These are phyloP conservation scores for Drosophila oshimai DNA, from an alignment of 1,140 invertebrate species.

Conservation along the genomic window DNA sequence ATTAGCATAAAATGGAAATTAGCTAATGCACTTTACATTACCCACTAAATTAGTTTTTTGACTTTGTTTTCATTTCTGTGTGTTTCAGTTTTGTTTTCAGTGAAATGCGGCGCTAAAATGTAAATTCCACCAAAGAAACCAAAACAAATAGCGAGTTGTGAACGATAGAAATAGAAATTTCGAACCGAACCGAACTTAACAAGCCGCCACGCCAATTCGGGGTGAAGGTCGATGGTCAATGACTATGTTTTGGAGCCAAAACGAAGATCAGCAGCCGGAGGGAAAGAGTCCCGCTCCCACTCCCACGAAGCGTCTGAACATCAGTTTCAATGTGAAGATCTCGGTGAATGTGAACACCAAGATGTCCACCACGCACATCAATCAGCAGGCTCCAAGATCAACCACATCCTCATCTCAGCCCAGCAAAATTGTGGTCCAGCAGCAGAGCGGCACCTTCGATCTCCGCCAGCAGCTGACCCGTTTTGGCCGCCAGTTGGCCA, in stretches of 20 bases:
- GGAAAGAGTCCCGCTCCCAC: background rate
- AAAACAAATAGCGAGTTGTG: slow-evolving; percentile 25
- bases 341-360: slow-evolving; percentile 69
- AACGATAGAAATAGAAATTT: slow-evolving; percentile 43
- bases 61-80: slow-evolving; percentile 16
- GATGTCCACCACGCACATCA: slow-evolving; percentile 50
- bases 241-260: slow-evolving; percentile 65
- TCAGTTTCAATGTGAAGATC: slow-evolving; percentile 73
- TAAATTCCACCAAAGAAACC: slow-evolving; percentile 31
- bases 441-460: slow-evolving; percentile 11
- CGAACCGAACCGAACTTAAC: background rate
- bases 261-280: slow-evolving; percentile 39
- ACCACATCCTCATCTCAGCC: background rate
- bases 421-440: slow-evolving; percentile 2
- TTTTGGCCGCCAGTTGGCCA: slow-evolving; percentile 33
- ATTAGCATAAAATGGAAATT: slow-evolving; percentile 54
- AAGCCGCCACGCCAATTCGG: background rate
- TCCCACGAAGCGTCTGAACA: slow-evolving; percentile 45
- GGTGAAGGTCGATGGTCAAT: slow-evolving; percentile 38
- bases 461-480: slow-evolving; percentile 39
- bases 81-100: slow-evolving; percentile 29
- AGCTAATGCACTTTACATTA: slow-evolving; percentile 37
- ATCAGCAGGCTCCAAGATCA: background rate
- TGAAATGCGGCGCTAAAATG: slow-evolving; percentile 57
- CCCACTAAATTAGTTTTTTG: slow-evolving; percentile 23